Evolutionary conservation across 2,113 vertebrate genomes (phyloP).

Genomic region (Vombatus ursinus): DNA sequence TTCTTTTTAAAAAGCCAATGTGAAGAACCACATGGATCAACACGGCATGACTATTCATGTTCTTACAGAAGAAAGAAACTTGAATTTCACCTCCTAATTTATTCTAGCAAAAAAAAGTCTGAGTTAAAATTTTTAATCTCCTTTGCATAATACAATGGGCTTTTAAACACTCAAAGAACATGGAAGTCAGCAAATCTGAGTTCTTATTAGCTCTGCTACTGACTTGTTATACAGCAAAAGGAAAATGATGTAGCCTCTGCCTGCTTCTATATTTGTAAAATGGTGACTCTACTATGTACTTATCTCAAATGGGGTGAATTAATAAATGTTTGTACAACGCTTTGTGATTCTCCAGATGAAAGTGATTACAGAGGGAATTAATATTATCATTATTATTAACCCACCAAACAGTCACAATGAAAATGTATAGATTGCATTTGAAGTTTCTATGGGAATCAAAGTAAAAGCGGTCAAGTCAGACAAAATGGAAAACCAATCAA

Average conservation of each 20-base stretch:
- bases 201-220: conserved; percentile 38
- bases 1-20: conserved; percentile 28
- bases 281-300: not conserved
- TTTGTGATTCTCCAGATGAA: not conserved
- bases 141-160: conserved; percentile 2
- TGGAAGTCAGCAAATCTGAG: conserved; percentile 11
- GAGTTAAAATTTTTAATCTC: conserved; percentile 37
- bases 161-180: not conserved
- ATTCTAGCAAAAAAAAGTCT: not conserved
- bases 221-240: not conserved
- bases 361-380: conserved; percentile 1
- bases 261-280: conserved; percentile 22
- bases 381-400: conserved; percentile 21
- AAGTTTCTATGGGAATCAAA: not conserved
- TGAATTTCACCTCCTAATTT: conserved; percentile 18
- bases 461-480: not conserved
- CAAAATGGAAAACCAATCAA: conserved; percentile 19
- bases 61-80: conserved; percentile 29
- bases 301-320: not conserved
- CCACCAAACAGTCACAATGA: not conserved
- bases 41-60: conserved; percentile 34
- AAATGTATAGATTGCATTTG: not conserved
- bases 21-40: not conserved
- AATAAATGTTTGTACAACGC: not conserved
- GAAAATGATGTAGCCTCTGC: conserved; percentile 49